phyloP scores from a whole-genome alignment of 2,888 invertebrate species.

The Anthophora plumipes region DNA sequence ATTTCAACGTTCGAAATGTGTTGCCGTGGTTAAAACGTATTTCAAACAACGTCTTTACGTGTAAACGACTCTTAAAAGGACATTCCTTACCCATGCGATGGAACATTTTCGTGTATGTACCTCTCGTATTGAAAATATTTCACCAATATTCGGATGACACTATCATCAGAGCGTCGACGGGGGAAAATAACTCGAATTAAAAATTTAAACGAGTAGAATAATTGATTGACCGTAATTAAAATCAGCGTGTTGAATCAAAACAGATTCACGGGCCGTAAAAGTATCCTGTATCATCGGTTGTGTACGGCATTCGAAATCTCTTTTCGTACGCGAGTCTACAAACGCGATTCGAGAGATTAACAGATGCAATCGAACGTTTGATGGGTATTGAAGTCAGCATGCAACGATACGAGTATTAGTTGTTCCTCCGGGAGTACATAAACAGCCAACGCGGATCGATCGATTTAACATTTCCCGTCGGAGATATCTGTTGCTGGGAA shows the following conservation, averaged over 20 bases:
- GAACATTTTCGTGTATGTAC: no score
- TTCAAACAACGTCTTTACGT: not conserved
- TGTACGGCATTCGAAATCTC: constrained; percentile 59
- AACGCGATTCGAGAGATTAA: constrained; percentile 51
- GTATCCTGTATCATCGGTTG: constrained; percentile 47
- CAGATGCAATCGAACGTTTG: constrained; percentile 51
- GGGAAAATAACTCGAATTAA: not conserved
- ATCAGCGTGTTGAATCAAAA: constrained; percentile 38
- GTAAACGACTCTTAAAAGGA: not conserved
- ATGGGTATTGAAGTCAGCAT: constrained; percentile 45
- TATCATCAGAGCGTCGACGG: not conserved
- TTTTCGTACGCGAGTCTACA: constrained; percentile 35
- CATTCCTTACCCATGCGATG: not conserved
- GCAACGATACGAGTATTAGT: constrained; percentile 53
- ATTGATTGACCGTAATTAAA: not conserved
- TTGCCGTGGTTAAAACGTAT: no score
- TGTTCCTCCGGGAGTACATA: constrained; percentile 62
- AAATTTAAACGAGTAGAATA: not conserved
- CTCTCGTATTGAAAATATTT: no score
- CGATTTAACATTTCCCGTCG: constrained; percentile 69
- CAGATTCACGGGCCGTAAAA: constrained; percentile 42
- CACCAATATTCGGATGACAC: no score
- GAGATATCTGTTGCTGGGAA: constrained; percentile 5
- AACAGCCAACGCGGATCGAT: constrained; percentile 68
- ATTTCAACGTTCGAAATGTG: not conserved